Evolutionary conservation across 2,113 vertebrate genomes (phyloP), one percentile per base, ranked within the genome.

Genomic region (Camelus bactrianus): DNA sequence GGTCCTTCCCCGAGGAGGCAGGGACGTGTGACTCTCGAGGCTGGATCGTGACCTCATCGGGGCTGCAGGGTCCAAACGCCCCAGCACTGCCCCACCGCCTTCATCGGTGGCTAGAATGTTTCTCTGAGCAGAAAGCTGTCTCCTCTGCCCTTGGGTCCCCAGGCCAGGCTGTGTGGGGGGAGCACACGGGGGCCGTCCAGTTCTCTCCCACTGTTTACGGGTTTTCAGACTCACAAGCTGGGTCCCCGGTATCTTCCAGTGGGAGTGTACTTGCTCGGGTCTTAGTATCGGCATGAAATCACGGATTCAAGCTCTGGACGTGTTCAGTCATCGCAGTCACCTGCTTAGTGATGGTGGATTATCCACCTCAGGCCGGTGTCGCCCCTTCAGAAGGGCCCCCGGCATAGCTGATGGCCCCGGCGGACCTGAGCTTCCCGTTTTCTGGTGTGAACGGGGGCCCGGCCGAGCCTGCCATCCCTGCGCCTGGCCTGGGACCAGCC

Each of bases 361-460:
- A 52, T 30, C 48, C 20, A 30, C 6, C 30, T 77, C 30, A 22
- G 75, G 48, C 75, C 30, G 14, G 6, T 20, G 19, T 48, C 52
- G 48, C 17, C 69, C 65, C 48, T n/a, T 38, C 48, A 17, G 46
- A 8, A 6, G 10, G 10, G 65, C 13, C 0, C 56, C 67, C 12
- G 32, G 48, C 6, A 4, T 19, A 32, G 28, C 28, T 13, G 67
- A 24, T 5, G 5, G 50, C 48, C 20, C 70, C 1, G 0, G 1
- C 3, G 4, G 48, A 8, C 7, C 38, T 42, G 38, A 42, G 38
- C 38, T 42, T 42, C 38, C 38, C 38, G 38, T 5, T 42, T 42
- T 42, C 38, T 22, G 42, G 67, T 58, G 56, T 56, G 22, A 65
- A 6, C 30, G 3, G 30, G 2, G 32, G 30, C 56, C 46, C 5